A percentile compares a stretch with the other conserved stretches of the same genome.
Conservation (phyloP, 2,888 invertebrate species). For the Orthonevra nobilis region DNA sequence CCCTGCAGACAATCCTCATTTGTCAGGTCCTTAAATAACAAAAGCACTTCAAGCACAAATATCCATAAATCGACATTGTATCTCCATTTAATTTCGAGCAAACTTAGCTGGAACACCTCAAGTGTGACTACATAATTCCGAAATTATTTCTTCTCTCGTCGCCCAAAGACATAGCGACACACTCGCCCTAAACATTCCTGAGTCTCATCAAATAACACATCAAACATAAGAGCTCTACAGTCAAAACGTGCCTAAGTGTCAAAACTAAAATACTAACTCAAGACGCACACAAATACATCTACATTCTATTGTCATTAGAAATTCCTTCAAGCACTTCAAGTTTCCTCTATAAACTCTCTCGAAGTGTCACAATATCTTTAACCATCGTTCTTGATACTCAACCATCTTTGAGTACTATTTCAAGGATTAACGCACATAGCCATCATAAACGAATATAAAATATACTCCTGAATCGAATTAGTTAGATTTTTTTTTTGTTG, state of each 20-base stretch:
- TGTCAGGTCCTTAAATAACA: no score
- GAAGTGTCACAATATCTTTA: neutral
- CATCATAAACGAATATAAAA: constrained; percentile 6
- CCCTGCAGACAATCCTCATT: no score
- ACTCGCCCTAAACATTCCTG: constrained; percentile 44
- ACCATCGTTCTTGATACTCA: neutral
- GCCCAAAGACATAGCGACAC: constrained; percentile 32
- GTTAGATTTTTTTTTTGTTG: neutral
- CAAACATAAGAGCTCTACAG: constrained; percentile 13
- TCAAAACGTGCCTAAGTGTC: constrained; percentile 54
- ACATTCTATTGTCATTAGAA: constrained; percentile 36
- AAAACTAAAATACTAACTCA: constrained; percentile 53
- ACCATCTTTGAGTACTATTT: neutral
- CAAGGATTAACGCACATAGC: constrained; percentile 15
- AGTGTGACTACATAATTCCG: constrained; percentile 34
- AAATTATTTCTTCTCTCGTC: constrained; percentile 7
- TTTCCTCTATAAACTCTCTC: constrained; percentile 1
- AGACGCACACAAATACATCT: neutral
- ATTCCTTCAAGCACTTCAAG: constrained; percentile 44
- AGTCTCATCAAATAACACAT: constrained; percentile 37
- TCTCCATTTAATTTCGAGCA: constrained; percentile 20
- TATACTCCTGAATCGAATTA: constrained; percentile 9
- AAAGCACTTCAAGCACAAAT: no score
- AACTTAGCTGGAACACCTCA: constrained; percentile 34
- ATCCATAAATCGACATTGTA: neutral